phyloP scores from a whole-genome alignment of 2,113 vertebrate genomes.

The Machaerirhynchus nigripectus region DNA sequence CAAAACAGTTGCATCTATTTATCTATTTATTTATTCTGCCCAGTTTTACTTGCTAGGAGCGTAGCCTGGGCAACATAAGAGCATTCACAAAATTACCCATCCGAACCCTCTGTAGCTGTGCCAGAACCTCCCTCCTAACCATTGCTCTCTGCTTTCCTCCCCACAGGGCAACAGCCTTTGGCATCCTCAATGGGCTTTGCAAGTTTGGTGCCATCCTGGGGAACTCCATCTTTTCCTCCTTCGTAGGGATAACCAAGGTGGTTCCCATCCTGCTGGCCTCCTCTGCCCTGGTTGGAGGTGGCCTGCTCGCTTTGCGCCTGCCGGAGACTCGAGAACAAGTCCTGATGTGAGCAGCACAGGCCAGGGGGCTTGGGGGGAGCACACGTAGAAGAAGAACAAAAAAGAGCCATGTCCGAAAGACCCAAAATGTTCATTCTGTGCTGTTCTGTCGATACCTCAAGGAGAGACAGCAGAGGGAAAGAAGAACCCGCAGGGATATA shows the following conservation, averaged over 20 bases:
- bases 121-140: not conserved
- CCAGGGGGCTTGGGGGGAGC: not conserved
- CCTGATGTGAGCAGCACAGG: slow-evolving; percentile 80
- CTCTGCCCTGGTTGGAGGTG: slow-evolving; percentile 87
- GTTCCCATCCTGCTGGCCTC: slow-evolving; percentile 94
- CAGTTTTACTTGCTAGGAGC: not conserved
- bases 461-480: not conserved
- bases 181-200: slow-evolving; percentile 90
- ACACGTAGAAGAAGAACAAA: not conserved
- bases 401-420: not conserved
- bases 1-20: not conserved
- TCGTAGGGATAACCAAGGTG: slow-evolving; percentile 92
- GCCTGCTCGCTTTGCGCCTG: slow-evolving; percentile 88
- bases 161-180: slow-evolving; percentile 90
- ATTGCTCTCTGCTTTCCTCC: slow-evolving; percentile 14
- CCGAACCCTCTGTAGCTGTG: not conserved
- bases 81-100: not conserved
- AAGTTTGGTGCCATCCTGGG: slow-evolving; percentile 92
- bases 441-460: not conserved
- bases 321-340: slow-evolving; percentile 94
- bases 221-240: slow-evolving; percentile 94
- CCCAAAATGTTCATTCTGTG: not conserved
- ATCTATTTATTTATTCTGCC: not conserved
- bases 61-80: not conserved
- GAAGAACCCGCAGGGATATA: not conserved